Conservation (phyloP, 2,888 invertebrate species). For the Standfussiana lucernea region DNA sequence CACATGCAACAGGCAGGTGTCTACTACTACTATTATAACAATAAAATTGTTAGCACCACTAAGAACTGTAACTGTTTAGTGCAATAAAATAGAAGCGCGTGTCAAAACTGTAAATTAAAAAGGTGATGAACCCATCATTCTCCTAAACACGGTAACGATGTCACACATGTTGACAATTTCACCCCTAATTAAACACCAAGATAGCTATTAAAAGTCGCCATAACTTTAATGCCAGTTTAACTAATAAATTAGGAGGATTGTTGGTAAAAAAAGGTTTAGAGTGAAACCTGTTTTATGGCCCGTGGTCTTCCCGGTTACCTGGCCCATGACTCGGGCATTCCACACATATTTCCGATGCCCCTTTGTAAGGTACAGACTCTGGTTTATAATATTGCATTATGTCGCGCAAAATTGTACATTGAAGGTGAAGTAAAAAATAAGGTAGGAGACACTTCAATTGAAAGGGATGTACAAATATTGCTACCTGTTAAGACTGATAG, state of each 20-base stretch:
- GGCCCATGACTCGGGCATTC: constrained; percentile 72
- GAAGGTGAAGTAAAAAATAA: constrained; percentile 46
- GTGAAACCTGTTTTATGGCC: constrained; percentile 64
- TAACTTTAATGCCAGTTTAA: constrained; percentile 64
- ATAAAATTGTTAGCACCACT: constrained; percentile 6
- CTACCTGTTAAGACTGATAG: constrained; percentile 54
- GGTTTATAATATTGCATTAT: constrained; percentile 44
- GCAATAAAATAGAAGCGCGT: constrained; percentile 9
- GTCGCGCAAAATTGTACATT: constrained; percentile 48
- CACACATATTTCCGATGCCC: constrained; percentile 67
- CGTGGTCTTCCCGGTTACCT: constrained; percentile 70
- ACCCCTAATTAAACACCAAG: constrained; percentile 61
- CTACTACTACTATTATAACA: not conserved
- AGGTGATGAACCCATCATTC: constrained; percentile 32
- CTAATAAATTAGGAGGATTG: constrained; percentile 58
- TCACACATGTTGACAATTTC: constrained; percentile 55
- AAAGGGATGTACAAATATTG: constrained; percentile 48
- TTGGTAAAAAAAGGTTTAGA: constrained; percentile 59
- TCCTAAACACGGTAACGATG: constrained; percentile 39
- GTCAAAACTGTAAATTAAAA: constrained; percentile 15
- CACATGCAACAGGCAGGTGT: no score
- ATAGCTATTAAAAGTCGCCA: constrained; percentile 60
- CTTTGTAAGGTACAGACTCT: constrained; percentile 49
- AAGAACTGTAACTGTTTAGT: not conserved
- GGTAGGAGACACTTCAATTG: constrained; percentile 31